phyloP scores from a whole-genome alignment of 2,113 vertebrate genomes.

The Archocentrus centrarchus region DNA sequence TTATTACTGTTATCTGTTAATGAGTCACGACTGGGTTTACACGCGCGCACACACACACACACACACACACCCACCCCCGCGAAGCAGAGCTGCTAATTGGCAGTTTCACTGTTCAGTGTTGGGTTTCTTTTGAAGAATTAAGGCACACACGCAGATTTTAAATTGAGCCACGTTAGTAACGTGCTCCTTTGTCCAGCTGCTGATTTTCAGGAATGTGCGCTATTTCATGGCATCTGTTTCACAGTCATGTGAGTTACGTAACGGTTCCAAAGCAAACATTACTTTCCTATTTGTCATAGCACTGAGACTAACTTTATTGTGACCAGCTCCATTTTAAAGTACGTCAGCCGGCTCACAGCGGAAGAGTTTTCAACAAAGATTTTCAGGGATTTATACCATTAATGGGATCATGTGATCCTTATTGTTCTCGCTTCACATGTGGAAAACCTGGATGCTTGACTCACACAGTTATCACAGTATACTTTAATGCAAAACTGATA shows the following conservation, averaged over 20 bases:
- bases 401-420: background rate
- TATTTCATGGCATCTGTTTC: slow-evolving; percentile 31
- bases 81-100: background rate
- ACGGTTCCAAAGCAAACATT: slow-evolving; percentile 30
- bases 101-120: background rate
- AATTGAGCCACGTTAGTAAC: background rate
- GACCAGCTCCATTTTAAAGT: background rate
- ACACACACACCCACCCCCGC: background rate
- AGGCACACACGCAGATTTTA: background rate
- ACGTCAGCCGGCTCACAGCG: background rate
- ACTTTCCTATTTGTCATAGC: background rate
- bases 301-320: background rate
- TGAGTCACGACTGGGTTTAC: background rate
- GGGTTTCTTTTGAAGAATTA: background rate
- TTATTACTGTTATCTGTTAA: background rate
- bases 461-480: background rate
- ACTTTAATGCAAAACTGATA: background rate
- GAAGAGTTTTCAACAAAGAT: background rate
- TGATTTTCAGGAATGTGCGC: slow-evolving; percentile 15
- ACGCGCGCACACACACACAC: no score
- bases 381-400: background rate
- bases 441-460: background rate
- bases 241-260: slow-evolving; percentile 32
- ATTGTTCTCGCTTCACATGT: background rate
- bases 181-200: background rate